Conservation (phyloP, 2,797 vertebrate species). For the Acipenser transmontanus region DNA sequence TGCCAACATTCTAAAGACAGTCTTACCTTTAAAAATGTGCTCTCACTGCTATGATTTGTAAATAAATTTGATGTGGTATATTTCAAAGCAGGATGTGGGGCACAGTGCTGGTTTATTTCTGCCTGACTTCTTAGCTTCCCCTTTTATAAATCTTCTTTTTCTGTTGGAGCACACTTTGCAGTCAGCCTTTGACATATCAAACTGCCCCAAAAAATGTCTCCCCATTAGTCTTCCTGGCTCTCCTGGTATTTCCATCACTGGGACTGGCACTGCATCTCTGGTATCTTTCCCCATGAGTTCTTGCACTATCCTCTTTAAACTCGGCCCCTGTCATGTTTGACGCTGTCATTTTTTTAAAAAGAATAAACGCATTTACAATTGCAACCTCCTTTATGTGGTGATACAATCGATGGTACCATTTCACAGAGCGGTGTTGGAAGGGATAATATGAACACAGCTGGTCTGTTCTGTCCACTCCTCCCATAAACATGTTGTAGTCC, state of each 20-base stretch:
- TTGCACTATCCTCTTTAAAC: too few relatives aligned
- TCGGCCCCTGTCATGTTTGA: neutral
- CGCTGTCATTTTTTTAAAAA: neutral
- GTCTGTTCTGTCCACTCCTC: too few relatives aligned
- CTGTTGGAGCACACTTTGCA: too few relatives aligned
- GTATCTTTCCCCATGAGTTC: too few relatives aligned
- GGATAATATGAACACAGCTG: neutral
- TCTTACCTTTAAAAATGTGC: neutral
- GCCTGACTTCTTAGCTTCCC: neutral
- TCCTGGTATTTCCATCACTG: too few relatives aligned
- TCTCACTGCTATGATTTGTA: neutral
- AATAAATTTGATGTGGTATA: neutral
- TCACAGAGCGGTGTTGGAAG: neutral
- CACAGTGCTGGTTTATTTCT: slow-evolving; percentile 1
- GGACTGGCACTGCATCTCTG: too few relatives aligned
- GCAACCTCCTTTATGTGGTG: neutral
- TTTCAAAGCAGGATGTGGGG: neutral
- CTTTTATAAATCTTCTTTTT: too few relatives aligned
- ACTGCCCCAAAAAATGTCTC: too few relatives aligned
- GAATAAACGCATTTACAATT: neutral
- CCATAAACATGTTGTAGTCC: too few relatives aligned
- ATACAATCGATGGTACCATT: neutral
- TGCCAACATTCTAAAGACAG: neutral
- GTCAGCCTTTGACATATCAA: too few relatives aligned
- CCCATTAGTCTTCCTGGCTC: too few relatives aligned